Evolutionary conservation across 2,113 vertebrate species (phyloP), one percentile per base, ranked within the genome.

Genomic region (Corythornis madagascariensis): DNA sequence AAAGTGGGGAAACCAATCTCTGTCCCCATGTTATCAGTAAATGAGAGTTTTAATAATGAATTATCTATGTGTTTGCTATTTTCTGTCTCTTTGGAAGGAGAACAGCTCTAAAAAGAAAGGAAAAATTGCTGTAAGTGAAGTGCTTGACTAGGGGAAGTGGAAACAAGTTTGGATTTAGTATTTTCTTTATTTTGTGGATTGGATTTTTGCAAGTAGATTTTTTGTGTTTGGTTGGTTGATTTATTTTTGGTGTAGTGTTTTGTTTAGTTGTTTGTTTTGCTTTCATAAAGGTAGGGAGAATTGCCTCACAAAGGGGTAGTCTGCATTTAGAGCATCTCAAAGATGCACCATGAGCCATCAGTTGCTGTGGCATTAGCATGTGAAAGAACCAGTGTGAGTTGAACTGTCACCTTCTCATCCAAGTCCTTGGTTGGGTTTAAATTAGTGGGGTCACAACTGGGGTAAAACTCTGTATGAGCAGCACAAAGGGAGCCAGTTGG

Each of bases 1-100:
- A 89, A 93, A 90, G 78, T 35, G 19, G 31, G 17, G 22, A 93
- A 89, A 64, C n/a, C 43, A 66, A 70, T 88, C 38, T 78, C 52
- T 35, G 17, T 56, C 56, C 4, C 2, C 65, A 28, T 65, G 50
- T 80, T 92, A 74, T 38, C 86, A 56, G n/a, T 60, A 82, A 92
- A 86, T 90, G 57, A 84, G 48, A 1, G 45, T 87, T 84, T 93
- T 86, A 89, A 84, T 86, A 91, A 94, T 92, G 71, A 94, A 86
- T 93, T 66, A 70, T 25, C 63, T 76, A 20, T 38, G 12, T n/a
- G 26, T 48, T 75, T 7, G 6, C 31, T 77, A 2, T 69, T 86
- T 94, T 92, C 13, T 90, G 86, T 73, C 21, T 63, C 26, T 90
- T 93, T 81, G 29, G 40, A 67, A 75, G 43, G n/a, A 66, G 15